Evolutionary conservation across 1,140 invertebrate genomes (phyloP), one percentile per base, ranked within the genome.

Genomic region (Lepidotrigona ventralis): DNA sequence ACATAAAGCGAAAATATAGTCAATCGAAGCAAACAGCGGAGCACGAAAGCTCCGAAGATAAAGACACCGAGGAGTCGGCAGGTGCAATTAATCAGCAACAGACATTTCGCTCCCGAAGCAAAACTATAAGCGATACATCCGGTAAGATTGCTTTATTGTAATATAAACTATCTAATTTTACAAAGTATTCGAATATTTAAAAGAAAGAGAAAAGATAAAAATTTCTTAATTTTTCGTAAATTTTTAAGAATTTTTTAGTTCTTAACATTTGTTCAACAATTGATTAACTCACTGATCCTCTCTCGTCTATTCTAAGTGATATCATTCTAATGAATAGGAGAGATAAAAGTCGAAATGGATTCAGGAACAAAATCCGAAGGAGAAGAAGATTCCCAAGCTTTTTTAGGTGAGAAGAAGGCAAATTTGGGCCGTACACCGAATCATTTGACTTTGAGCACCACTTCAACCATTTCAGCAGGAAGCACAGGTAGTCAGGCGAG

Each of bases 401-500:
- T 90, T 92, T 91, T 92, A 92, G 94, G 96, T 91, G 97, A 97
- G 95, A 95, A 96, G 92, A 95, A 95, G 92, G 94, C 94, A 81
- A 96, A 96, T 92, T 95, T 98, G 92, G 98, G 98, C 87, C 95
- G 96, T 91, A 98, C 98, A 90, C 98, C 98, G 90, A 98, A 98
- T 95, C 98, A 98, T 95, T 96, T 98, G 94, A 98, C 97, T 90
- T 95, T 98, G 92, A 97, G 98, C 95, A 98, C 98, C 87, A 98
- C 98, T 83, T 99, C 98, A 81, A 99, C 98, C 19, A 96, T 98
- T 91, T 98, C 98, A 85, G 98, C 98, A 82, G 98, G 98, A 88
- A 98, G 98, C 93, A 98, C 98, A 69, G 98, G 98, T 88, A 98
- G 97, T 91, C 98, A 99, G 93, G 98, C 98, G 29, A 96, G 97